These are phyloP conservation scores for Sus cebifrons DNA, from an alignment of 2,797 vertebrate genomes.

Conservation along the genomic window DNA sequence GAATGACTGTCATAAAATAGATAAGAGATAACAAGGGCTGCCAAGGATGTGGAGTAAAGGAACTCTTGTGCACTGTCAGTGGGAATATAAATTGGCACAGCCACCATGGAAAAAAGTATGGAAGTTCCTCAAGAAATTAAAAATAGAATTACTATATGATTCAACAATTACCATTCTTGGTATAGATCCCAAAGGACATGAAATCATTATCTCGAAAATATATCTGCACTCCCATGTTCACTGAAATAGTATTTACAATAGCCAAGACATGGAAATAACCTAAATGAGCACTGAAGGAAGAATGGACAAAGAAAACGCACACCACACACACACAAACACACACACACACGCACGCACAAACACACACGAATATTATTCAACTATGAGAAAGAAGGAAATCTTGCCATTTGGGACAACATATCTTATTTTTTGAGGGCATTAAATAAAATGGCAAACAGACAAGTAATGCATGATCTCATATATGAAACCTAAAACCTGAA, in stretches of 20 bases:
- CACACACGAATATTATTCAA: background rate
- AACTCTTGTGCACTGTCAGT: background rate
- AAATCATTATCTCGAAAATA: background rate
- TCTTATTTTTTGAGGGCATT: background rate
- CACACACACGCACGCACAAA: background rate
- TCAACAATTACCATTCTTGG: background rate
- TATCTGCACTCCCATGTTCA: background rate
- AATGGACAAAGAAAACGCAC: background rate
- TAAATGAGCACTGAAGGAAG: background rate
- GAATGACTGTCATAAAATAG: background rate
- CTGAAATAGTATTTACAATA: background rate
- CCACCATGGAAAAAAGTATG: background rate
- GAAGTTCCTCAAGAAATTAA: background rate
- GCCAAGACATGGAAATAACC: background rate
- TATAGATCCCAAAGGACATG: background rate
- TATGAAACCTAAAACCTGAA: background rate
- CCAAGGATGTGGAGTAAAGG: background rate
- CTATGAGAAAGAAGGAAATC: background rate
- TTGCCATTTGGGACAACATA: background rate
- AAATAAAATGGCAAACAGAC: background rate
- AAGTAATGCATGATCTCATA: background rate
- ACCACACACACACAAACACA: too few species aligned
- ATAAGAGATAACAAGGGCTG: background rate
- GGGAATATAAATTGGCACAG: background rate
- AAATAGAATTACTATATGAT: background rate